Base-by-base conservation (phyloP, 2,888 invertebrate genomes). In the Cephus spinipes region DNA sequence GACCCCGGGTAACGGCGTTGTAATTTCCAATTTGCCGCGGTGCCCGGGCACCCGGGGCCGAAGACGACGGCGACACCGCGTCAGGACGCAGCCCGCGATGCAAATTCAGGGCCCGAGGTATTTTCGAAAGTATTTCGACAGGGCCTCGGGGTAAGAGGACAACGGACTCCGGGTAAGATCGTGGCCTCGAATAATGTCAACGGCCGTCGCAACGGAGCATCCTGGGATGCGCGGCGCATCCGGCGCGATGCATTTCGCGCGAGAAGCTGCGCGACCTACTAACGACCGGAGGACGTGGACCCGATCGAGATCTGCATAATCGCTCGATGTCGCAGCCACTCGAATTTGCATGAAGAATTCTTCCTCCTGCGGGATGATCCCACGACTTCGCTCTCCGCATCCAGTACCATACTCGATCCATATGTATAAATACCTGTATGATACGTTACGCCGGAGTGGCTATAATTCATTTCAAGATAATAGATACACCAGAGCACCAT, bases 21-120 rank as follows among this genome's bases (percentile, higher is more conserved):
- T 89, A 90, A 90, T 90, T 90, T 90, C 84, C 90, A 89, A 90
- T 90, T 90, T 88, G 90, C 89, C 87, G 87, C 88, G 90, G 90
- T 86, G 81, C 83, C 86, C 83, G 83, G 79, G 78, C 68, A 74
- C 80, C 73, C 79, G 79, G 79, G 74, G 77, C 76, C 12, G 35
- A 15, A 34, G 12, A 15, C 31, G 15, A 55, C 31, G 31, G n/a
- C 55, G 75, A 30, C 32, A 30, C 15, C 34, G 74, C 32, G 32
- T 32, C 34, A 35, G 36, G 76, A 30, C 30, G 36, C 75, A 73
- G 15, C 68, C n/a, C 34, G 35, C 68, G 32, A 23, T 73, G 77
- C 69, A 69, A 55, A 33, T 55, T 71, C 74, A 69, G 79, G 69
- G 78, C 79, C 82, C 69, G 73, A 76, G 83, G 81, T 76, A 81